Conservation (phyloP, 2,113 vertebrate species). For the Neodontobutis hainanensis region DNA sequence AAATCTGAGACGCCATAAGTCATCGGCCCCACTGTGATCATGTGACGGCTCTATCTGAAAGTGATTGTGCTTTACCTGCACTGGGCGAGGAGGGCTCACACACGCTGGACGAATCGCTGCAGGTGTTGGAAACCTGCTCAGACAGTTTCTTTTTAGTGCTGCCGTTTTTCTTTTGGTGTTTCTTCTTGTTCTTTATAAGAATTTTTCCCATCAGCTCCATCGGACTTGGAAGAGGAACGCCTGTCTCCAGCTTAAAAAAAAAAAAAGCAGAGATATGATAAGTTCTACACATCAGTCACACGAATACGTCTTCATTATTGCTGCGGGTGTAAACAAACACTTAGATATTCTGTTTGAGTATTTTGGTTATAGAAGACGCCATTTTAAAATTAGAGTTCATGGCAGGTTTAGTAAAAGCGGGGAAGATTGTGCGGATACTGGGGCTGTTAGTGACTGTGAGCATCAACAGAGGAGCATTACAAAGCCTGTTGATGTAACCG, state of each 20-base stretch:
- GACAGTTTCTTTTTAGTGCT: conserved; percentile 93
- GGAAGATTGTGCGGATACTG: background rate
- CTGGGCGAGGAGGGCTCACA: conserved; percentile 95
- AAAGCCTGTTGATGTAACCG: conserved; percentile 28
- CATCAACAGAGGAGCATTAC: background rate
- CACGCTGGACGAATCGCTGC: conserved; percentile 91
- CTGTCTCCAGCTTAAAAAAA: conserved; percentile 88
- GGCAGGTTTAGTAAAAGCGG: background rate
- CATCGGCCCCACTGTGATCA: background rate
- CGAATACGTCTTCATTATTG: background rate
- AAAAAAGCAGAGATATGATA: conserved; percentile 4
- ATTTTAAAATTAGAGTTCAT: conserved; percentile 19
- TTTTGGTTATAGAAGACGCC: conserved; percentile 11
- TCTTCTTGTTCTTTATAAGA: conserved; percentile 98
- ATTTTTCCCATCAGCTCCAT: conserved; percentile 97
- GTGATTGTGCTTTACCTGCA: conserved; percentile 78
- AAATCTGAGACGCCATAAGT: conserved; percentile 33
- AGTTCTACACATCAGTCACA: background rate
- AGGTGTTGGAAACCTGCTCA: conserved; percentile 92
- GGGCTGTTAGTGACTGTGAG: conserved; percentile 2
- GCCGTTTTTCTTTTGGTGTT: conserved; percentile 89
- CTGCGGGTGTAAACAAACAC: conserved; percentile 9
- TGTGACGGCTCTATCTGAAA: conserved; percentile 12
- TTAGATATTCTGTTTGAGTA: background rate
- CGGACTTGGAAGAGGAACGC: conserved; percentile 91